Evolutionary conservation across 2,888 invertebrate genomes (phyloP), one percentile per base, ranked within the genome.

Genomic region (Chrysolina haemoptera): DNA sequence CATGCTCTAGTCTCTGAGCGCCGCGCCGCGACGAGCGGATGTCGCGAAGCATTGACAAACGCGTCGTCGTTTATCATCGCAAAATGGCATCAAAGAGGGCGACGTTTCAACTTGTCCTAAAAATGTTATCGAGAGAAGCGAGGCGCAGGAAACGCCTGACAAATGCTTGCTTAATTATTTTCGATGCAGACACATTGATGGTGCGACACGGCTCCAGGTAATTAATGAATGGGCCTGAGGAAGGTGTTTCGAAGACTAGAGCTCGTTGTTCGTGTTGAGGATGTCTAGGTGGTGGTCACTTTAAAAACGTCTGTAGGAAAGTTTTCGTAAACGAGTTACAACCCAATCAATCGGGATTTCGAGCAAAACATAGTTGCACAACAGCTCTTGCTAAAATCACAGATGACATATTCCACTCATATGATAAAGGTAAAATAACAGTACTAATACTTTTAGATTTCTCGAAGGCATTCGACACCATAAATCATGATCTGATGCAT

Each of bases 131-230:
- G 85, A 83, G 84, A 84, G 84, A 85, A 82, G 84, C 81, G 85
- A 82, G 82, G 74, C 82, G 83, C 87, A 87, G 87, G 87, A 87
- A 87, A 80, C 84, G 85, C 78, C 82, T 87, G 87, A 87, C 87
- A 87, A 87, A 87, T 87, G 85, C 85, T 84, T 84, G 85, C 86
- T 87, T 88, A 87, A 87, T 88, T 87, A 87, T 87, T 87, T 87
- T 87, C 83, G 85, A 83, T 82, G 85, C 82, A 82, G 86, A 87
- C 86, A 85, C 84, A 86, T 86, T 85, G 86, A 86, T 84, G 84
- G 83, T 79, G 80, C 68, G 75, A 70, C 70, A 46, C 71, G 70
- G 68, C 76, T 76, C 74, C 78, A 78, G 76, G 76, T 84, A 85
- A 84, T 84, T 84, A 85, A 85, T 84, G 84, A 83, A 27, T 27